Base-by-base conservation (phyloP, 2,888 invertebrate species). In the Drosophila paracracens region DNA sequence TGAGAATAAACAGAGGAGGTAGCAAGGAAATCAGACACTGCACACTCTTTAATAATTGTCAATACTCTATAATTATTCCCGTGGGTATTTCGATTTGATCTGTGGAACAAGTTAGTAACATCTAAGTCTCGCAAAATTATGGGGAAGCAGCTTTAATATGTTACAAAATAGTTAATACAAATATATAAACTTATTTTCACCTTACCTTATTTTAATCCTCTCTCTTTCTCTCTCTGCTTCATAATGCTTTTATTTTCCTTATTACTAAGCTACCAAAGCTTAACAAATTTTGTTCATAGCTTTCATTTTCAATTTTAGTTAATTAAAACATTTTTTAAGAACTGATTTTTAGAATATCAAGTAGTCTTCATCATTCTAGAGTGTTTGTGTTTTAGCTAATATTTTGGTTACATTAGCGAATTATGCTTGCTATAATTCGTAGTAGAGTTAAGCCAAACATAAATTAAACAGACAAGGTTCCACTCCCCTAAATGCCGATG, bases 321-420 rank as follows among this genome's bases (percentile, higher is more conserved):
- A 8, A 46, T 2, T 25, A 16, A 16, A 46, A 46, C 21, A 7
- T 7, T 21, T 21, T 21, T 7, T 16, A 16, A 16, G 4, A 46
- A 16, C 16, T 2, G 16, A 46, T 46, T 46, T 46, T 46, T 25
- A 64, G 50, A n/a, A 58, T 1, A 57, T 67, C 33, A 21, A 2
- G 2, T 4, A 52, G 57, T 51, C 11, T n/a, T 13, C 11, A 27
- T 18, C 33, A 65, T 50, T 67, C 11, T 25, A 31, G n/a, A 25
- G 38, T 68, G 53, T 46, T 64, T 35, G 59, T 74, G 59, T 74
- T 76, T 74, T 53, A 40, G 57, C 61, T 60, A 56, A 75, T 75
- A 77, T 86, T 74, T 74, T 83, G 82, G 67, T 73, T 67, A 81
- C 74, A 83, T 81, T 83, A 86, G 83, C 62, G 73, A 81, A 81